Conservation (phyloP, 2,113 vertebrate species). For the Pleuronectes platessa region DNA sequence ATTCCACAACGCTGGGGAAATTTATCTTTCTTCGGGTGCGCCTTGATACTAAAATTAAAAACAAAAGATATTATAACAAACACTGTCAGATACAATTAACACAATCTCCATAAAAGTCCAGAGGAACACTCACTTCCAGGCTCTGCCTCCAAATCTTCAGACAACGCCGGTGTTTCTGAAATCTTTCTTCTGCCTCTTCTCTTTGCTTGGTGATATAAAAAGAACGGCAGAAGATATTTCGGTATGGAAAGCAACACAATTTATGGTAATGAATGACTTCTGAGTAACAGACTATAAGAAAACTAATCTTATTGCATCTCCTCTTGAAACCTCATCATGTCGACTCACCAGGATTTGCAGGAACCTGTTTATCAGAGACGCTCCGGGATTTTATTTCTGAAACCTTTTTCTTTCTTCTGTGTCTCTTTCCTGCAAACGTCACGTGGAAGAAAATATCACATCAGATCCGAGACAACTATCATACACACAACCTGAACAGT, state of each 20-base stretch:
- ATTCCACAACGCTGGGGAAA: neutral
- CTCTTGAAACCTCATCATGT: too few relatives aligned
- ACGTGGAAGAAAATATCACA: neutral
- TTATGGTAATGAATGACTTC: neutral
- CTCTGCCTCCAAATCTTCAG: conserved; percentile 15
- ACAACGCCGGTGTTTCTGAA: neutral
- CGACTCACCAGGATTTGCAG: conserved; percentile 45
- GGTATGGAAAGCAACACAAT: neutral
- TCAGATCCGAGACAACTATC: conserved; percentile 6
- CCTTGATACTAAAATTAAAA: conserved; percentile 50
- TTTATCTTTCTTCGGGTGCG: conserved; percentile 52
- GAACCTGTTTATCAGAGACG: conserved; percentile 28
- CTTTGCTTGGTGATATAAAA: conserved; percentile 39
- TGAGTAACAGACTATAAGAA: neutral
- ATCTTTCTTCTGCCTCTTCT: conserved; percentile 44
- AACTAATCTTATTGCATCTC: too few relatives aligned
- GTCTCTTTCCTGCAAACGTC: conserved; percentile 53
- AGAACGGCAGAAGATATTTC: neutral
- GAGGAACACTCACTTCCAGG: conserved; percentile 47
- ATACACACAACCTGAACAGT: neutral
- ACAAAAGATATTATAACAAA: neutral
- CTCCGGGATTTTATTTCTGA: neutral
- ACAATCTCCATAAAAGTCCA: neutral
- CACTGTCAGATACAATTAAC: neutral
- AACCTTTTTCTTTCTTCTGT: conserved; percentile 31